Conservation (phyloP, 2,797 vertebrate species). For the Triplophysa bombifrons region DNA sequence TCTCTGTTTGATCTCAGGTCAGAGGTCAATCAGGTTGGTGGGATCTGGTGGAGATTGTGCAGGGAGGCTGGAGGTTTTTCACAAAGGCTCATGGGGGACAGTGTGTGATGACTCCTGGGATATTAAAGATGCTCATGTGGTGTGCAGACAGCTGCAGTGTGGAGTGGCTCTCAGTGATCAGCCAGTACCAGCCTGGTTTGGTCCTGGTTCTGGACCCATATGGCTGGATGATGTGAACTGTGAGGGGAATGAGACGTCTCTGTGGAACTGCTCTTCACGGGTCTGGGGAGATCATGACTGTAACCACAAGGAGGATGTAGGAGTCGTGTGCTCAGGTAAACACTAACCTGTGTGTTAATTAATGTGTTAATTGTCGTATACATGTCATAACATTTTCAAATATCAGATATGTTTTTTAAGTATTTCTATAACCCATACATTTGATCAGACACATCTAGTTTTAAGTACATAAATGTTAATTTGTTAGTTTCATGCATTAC, state of each 20-base stretch:
- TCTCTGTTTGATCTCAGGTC: conserved; percentile 7
- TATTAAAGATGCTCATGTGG: conserved; percentile 48
- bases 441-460: no score
- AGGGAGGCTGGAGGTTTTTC: conserved; percentile 42
- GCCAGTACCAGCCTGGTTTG: conserved; percentile 37
- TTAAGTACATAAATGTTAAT: no score
- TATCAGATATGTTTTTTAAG: no score
- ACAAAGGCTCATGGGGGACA: conserved; percentile 47
- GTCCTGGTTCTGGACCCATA: conserved; percentile 42
- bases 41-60: conserved; percentile 41
- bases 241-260: conserved; percentile 43
- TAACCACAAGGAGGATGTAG: conserved; percentile 49
- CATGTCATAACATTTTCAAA: no score
- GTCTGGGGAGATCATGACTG: conserved; percentile 44
- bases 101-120: conserved; percentile 51
- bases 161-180: conserved; percentile 44
- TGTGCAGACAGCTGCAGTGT: conserved; percentile 54
- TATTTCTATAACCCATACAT: no score
- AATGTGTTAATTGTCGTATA: no score
- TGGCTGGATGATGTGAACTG: conserved; percentile 53
- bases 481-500: no score
- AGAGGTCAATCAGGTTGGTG: conserved; percentile 24
- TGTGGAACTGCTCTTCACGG: conserved; percentile 45
- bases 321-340: conserved; percentile 51
- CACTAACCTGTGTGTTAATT: no score